phyloP scores from a whole-genome alignment of 2,888 invertebrate species.

The Archaeoteleia sp. region DNA sequence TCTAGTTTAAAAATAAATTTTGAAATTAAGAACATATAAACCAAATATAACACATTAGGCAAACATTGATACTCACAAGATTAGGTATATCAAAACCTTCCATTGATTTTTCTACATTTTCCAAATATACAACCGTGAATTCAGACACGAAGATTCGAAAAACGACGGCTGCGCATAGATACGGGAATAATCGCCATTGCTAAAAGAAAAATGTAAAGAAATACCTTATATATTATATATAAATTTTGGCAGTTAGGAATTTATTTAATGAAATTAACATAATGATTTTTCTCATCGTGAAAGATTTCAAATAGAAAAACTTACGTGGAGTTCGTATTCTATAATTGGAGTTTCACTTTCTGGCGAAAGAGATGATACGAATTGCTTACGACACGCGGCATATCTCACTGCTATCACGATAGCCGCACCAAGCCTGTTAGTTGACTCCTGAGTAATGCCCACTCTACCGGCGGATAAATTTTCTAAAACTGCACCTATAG shows the following conservation, averaged over 20 bases:
- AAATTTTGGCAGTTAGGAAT: slow-evolving; percentile 17
- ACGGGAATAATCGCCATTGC: slow-evolving; percentile 89
- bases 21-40: background rate
- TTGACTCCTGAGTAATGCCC: slow-evolving; percentile 82
- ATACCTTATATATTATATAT: too few relatives aligned
- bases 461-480: slow-evolving; percentile 90
- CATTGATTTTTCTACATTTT: slow-evolving; percentile 81
- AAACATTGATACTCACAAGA: slow-evolving; percentile 59
- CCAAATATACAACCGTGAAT: slow-evolving; percentile 81
- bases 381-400: slow-evolving; percentile 87
- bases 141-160: slow-evolving; percentile 81
- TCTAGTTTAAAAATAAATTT: background rate
- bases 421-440: slow-evolving; percentile 82
- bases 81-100: slow-evolving; percentile 66
- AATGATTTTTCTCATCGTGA: too few relatives aligned
- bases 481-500: slow-evolving; percentile 84
- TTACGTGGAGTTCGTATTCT: slow-evolving; percentile 89
- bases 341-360: slow-evolving; percentile 84
- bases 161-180: slow-evolving; percentile 82
- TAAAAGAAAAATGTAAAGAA: too few relatives aligned
- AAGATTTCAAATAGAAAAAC: slow-evolving; percentile 58
- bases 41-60: background rate
- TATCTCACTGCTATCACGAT: slow-evolving; percentile 87
- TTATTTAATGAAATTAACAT: background rate
- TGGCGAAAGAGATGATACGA: slow-evolving; percentile 75